Base-by-base conservation (phyloP, 2,888 invertebrate species). In the Coelinius sp. region DNA sequence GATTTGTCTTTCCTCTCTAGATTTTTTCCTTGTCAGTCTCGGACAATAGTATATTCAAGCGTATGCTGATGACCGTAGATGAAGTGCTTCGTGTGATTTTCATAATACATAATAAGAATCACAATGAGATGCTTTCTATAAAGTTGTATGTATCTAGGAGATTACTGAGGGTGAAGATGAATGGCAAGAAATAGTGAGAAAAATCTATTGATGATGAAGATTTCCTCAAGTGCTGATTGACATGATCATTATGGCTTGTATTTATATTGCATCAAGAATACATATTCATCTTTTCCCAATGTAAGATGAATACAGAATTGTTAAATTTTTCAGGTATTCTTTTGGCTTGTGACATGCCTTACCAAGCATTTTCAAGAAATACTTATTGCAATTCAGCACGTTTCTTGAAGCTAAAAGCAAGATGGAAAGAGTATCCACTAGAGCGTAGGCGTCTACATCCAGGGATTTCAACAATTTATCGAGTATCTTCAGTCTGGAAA, bases 381-480 rank as follows among this genome's bases (percentile, higher is more conserved):
- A 38, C 49, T 22, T 25, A 71, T 62, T 67, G 56, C 67, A 46
- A 71, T 71, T 67, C 71, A 66, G 71, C 62, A 67, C 66, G 56
- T 71, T 62, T 59, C 52, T 14, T 59, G 31, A 22, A 31, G 65
- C 20, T 49, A 66, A 49, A 46, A 66, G 12, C 38, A 20, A 59
- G 41, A 70, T 62, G 25, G 59, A 65, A 65, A 64, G 17, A 67
- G 62, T n/a, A 44, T 20, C 10, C n/a, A 62, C 27, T 24, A 71
- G 52, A 20, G 22, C n/a, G 66, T 49, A 41, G 46, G 17, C 64
- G 59, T 49, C 66, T 65, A 46, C 38, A 38, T 56, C 41, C 59
- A 66, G 62, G 62, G 71, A 71, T 67, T 71, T 71, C 66, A 71
- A 66, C 66, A 67, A 71, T 71, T 71, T 66, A 66, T 67, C 62